These are phyloP conservation scores for Tetrao urogallus DNA, from an alignment of 2,113 vertebrate species.

Conservation along the genomic window DNA sequence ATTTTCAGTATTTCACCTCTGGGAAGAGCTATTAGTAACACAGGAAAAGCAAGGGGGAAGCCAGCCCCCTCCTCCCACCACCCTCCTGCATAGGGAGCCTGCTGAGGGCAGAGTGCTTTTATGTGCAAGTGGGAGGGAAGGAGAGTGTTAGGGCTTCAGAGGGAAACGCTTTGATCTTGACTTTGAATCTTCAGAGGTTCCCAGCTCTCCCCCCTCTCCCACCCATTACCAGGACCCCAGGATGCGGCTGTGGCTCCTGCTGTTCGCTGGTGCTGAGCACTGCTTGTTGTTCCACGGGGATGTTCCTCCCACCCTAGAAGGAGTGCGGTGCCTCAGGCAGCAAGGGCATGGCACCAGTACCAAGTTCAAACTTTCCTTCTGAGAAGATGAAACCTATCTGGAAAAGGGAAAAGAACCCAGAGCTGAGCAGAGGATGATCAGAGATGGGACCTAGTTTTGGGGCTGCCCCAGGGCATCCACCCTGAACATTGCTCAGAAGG, in stretches of 20 bases:
- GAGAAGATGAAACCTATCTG: neutral
- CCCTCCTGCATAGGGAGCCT: conserved; percentile 19
- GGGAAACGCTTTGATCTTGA: conserved; percentile 78
- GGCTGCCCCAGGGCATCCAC: neutral
- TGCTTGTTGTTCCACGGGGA: neutral
- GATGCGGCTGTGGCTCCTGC: neutral
- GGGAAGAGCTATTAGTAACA: conserved; percentile 58
- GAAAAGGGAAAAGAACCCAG: neutral
- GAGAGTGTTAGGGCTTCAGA: conserved; percentile 68
- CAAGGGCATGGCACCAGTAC: neutral
- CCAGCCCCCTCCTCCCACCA: conserved; percentile 28
- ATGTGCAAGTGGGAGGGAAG: conserved; percentile 73
- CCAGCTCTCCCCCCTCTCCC: conserved; percentile 7
- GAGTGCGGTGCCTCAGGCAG: neutral
- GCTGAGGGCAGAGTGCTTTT: conserved; percentile 68
- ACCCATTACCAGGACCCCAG: neutral
- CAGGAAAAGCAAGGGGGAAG: conserved; percentile 23
- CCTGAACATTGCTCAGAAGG: neutral
- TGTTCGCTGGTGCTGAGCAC: neutral
- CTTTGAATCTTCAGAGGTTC: conserved; percentile 70
- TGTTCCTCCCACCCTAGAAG: neutral
- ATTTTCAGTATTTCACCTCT: conserved; percentile 45
- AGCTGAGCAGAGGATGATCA: neutral
- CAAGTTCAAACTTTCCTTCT: conserved; percentile 11
- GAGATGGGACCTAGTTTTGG: neutral